Base-by-base conservation (phyloP, 2,797 vertebrate genomes). In the Merluccius polli region DNA sequence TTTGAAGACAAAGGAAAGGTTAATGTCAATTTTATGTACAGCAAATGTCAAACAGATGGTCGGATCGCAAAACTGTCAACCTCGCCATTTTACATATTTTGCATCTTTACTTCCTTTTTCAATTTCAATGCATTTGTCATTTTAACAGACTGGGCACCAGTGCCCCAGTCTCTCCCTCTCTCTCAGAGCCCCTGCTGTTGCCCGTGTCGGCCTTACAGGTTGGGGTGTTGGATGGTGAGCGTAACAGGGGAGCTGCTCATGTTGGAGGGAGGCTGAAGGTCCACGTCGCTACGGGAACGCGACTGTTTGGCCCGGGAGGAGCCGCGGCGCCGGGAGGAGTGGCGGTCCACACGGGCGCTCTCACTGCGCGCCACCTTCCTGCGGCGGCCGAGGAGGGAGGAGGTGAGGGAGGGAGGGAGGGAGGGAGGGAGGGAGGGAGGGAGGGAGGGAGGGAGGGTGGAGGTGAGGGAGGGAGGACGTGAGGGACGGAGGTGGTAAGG, bases 281-380 rank as follows among this genome's bases (percentile, higher is more conserved):
- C 96, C 93, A 98, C 96, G 59, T 97, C 96, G 16, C 96, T 98
- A 89, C 96, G 94, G 89, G 96, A 97, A 77, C 96, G 95, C 4
- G 92, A 95, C 93, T 96, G 94, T 93, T 95, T 96, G 92, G 87
- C 93, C 89, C 94, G 89, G 81, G 95, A 93, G 75, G 95, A 93
- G 85, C 94, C 94, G 75, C 93, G 94, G 63, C 95, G 95, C 69
- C 94, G 94, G 73, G 95, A 94, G 72, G 95, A 92, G 85, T 95
- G 95, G 75, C 95, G 95, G 83, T 96, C 95, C 90, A 95, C 93
- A 18, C 95, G 94, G 81, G 96, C 94, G 90, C 96, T 97, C 93
- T 96, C 96, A 1, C 96, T 97, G 89, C 96, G 96, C 33, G 86
- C 88, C 90, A 98, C 92, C 90, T 94, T 93, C 93, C 94, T 87